A percentile compares a stretch with the other conserved stretches of the same genome.
Evolutionary conservation across 2,797 vertebrate genomes (phyloP).

Genomic region (Nannoperca obscura): DNA sequence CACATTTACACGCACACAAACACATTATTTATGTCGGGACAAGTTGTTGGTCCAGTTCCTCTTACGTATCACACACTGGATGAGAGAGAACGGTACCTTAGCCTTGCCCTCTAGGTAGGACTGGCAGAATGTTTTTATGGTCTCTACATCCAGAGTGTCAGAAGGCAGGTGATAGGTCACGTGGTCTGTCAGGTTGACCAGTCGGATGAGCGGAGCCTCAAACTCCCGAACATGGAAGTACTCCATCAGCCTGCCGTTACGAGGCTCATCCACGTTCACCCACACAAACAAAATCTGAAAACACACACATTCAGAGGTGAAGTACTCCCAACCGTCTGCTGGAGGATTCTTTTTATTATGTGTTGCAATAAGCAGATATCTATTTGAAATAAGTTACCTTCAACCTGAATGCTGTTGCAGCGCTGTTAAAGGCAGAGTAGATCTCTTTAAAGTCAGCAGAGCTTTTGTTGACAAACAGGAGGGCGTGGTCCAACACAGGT

Average conservation of each 20-base stretch:
- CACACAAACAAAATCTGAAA: conserved; percentile 90
- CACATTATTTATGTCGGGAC: not conserved
- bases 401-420: conserved; percentile 86
- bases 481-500: conserved; percentile 88
- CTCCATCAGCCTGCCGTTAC: conserved; percentile 89
- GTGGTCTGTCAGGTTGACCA: conserved; percentile 90
- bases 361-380: not conserved
- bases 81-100: conserved; percentile 83
- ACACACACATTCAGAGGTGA: conserved; percentile 10
- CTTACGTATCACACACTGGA: not conserved
- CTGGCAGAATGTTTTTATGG: conserved; percentile 85
- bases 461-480: conserved; percentile 90
- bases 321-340: not conserved
- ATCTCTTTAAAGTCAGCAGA: conserved; percentile 75
- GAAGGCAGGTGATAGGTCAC: conserved; percentile 91
- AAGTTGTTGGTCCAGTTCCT: not conserved
- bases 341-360: not conserved
- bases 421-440: conserved; percentile 82
- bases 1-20: conserved; percentile 35
- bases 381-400: conserved; percentile 81
- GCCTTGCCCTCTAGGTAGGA: conserved; percentile 88
- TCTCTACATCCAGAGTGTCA: conserved; percentile 82
- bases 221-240: conserved; percentile 88
- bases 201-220: conserved; percentile 87
- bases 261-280: conserved; percentile 87